phyloP scores from a whole-genome alignment of 2,113 vertebrate species.

The Petrocephalus microphthalmus region DNA sequence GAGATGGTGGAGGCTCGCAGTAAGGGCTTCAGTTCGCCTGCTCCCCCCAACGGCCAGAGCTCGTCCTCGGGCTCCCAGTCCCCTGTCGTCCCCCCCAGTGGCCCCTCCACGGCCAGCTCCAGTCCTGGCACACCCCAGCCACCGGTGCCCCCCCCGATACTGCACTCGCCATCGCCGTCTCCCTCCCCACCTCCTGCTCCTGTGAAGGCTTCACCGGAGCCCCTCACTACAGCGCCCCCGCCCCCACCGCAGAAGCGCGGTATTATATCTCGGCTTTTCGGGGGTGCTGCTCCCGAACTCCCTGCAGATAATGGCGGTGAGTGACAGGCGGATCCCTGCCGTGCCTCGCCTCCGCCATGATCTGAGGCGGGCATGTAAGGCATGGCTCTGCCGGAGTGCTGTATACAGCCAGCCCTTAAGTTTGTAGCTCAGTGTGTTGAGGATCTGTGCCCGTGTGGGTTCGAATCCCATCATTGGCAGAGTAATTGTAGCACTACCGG shows the following conservation, averaged over 20 bases:
- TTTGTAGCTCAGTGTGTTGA: constrained; percentile 33
- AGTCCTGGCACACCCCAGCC: constrained; percentile 82
- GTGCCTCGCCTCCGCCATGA: not conserved
- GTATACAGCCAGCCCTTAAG: not conserved
- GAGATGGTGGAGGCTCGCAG: constrained; percentile 83
- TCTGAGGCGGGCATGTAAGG: not conserved
- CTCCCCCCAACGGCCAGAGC: constrained; percentile 77
- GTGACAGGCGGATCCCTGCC: constrained; percentile 16
- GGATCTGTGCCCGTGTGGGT: not conserved
- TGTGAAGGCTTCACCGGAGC: constrained; percentile 36
- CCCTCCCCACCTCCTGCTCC: constrained; percentile 32
- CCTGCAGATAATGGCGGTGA: constrained; percentile 62
- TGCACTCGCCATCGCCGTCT: constrained; percentile 43
- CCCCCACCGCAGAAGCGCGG: constrained; percentile 61
- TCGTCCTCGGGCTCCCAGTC: constrained; percentile 89
- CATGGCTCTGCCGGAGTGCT: not conserved
- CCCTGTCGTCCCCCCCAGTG: constrained; percentile 70
- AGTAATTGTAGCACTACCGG: not conserved
- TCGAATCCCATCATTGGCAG: not conserved
- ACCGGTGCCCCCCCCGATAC: constrained; percentile 31
- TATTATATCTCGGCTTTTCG: constrained; percentile 86
- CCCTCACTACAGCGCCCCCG: fast-evolving
- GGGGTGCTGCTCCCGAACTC: constrained; percentile 52
- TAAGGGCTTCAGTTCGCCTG: constrained; percentile 66
- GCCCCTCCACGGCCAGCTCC: constrained; percentile 76